Percentiles rank a stretch among this genome's conserved stretches.
phyloP scores from a whole-genome alignment of 2,113 vertebrate genomes.

The Lynx canadensis region DNA sequence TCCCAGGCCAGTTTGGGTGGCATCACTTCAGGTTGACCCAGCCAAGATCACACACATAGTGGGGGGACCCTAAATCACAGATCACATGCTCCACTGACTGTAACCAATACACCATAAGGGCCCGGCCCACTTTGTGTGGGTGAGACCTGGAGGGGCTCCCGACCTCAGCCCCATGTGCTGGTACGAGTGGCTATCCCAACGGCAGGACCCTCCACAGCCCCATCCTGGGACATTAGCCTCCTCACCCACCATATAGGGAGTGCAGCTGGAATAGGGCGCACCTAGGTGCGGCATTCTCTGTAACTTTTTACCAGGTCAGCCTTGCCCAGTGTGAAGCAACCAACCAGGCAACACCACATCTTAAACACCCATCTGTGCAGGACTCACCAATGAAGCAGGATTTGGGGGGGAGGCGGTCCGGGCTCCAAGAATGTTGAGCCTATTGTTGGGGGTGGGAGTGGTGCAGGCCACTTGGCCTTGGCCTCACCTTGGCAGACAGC shows the following conservation, averaged over 20 bases:
- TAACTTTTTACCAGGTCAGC: background rate
- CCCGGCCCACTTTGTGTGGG: background rate
- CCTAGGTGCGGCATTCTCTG: background rate
- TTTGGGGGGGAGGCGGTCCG: accelerated
- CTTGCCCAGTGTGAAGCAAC: background rate
- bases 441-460: background rate
- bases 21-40: background rate
- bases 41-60: background rate
- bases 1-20: background rate
- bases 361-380: background rate
- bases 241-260: background rate
- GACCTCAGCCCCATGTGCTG: background rate
- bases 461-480: background rate
- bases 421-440: background rate
- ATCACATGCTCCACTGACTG: background rate
- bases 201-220: background rate
- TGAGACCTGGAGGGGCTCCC: background rate
- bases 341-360: background rate
- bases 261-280: background rate
- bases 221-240: background rate
- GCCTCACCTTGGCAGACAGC: background rate
- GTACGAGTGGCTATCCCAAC: background rate
- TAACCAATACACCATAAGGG: background rate
- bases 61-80: background rate
- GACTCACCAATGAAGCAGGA: background rate